Percentiles rank a stretch among this genome's conserved stretches.
These are phyloP conservation scores for Cosmopolites sordidus DNA, from an alignment of 2,888 invertebrate species.

Conservation along the genomic window DNA sequence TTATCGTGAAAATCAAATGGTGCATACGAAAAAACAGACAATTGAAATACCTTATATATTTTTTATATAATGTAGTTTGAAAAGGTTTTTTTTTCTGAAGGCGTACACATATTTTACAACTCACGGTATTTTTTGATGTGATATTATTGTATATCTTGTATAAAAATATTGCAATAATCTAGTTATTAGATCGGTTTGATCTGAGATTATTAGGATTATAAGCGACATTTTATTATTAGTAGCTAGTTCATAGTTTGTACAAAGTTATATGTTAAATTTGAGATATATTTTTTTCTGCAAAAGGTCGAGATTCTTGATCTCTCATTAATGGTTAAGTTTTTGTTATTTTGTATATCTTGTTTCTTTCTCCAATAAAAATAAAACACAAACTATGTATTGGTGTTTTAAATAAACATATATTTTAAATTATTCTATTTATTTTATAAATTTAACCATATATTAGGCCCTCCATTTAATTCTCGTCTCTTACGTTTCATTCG, in stretches of 20 bases:
- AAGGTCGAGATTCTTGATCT: not conserved
- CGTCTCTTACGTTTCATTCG: too few relatives aligned
- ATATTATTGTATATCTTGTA: constrained; percentile 21
- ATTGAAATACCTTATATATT: constrained; percentile 4
- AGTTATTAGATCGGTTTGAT: not conserved
- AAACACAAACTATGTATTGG: too few relatives aligned
- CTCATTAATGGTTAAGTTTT: not conserved
- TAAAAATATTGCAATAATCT: constrained; percentile 20
- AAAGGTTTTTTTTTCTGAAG: not conserved
- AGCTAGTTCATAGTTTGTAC: not conserved
- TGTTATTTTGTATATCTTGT: not conserved
- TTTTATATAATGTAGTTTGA: constrained; percentile 13
- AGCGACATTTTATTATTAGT: not conserved
- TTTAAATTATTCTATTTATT: too few relatives aligned
- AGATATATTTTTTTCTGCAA: not conserved
- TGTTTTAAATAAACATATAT: too few relatives aligned
- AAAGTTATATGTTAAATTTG: not conserved
- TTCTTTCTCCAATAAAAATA: not conserved
- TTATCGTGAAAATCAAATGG: not conserved
- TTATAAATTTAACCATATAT: too few relatives aligned
- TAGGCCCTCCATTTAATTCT: too few relatives aligned
- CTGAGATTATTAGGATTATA: not conserved
- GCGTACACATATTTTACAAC: constrained; percentile 5
- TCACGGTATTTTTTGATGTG: constrained; percentile 22
- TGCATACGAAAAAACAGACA: not conserved